Percentiles rank a stretch among this genome's conserved stretches.
Conservation (phyloP, 2,113 vertebrate genomes). For the Gymnogyps californianus region DNA sequence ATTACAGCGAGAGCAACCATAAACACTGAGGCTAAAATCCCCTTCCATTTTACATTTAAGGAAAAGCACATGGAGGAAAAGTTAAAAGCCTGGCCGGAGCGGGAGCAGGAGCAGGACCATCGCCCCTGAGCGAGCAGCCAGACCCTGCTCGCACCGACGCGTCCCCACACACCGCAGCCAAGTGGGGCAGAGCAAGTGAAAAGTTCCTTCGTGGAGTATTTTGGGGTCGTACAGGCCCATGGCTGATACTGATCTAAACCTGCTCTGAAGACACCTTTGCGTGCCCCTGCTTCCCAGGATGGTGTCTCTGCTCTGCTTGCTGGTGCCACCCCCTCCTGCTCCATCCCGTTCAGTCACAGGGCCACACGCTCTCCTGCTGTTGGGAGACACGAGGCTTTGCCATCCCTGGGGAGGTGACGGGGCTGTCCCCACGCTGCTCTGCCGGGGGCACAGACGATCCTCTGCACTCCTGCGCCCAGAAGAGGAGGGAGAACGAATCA, state of each 20-base stretch:
- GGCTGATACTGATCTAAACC: not conserved
- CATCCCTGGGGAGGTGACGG: not conserved
- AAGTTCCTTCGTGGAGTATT: not conserved
- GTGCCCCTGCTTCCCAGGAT: not conserved
- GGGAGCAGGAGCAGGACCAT: not conserved
- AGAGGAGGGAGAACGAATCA: not conserved
- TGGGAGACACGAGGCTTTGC: not conserved
- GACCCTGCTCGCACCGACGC: not conserved
- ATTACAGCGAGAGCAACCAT: not conserved
- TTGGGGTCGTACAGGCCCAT: not conserved
- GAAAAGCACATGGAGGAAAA: not conserved
- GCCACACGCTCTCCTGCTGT: not conserved
- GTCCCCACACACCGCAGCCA: accelerated
- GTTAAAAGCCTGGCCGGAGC: not conserved
- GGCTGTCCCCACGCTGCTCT: not conserved
- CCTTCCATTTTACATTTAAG: not conserved
- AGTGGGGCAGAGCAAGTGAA: not conserved
- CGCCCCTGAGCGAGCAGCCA: not conserved
- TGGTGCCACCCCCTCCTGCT: not conserved
- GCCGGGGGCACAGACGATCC: accelerated
- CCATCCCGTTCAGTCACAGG: not conserved
- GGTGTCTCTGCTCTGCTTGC: not conserved
- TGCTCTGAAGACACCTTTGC: accelerated
- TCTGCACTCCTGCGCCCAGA: not conserved
- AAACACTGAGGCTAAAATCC: not conserved